Evolutionary conservation across 2,113 vertebrate genomes (phyloP).

Genomic region (Oryzias melastigma): DNA sequence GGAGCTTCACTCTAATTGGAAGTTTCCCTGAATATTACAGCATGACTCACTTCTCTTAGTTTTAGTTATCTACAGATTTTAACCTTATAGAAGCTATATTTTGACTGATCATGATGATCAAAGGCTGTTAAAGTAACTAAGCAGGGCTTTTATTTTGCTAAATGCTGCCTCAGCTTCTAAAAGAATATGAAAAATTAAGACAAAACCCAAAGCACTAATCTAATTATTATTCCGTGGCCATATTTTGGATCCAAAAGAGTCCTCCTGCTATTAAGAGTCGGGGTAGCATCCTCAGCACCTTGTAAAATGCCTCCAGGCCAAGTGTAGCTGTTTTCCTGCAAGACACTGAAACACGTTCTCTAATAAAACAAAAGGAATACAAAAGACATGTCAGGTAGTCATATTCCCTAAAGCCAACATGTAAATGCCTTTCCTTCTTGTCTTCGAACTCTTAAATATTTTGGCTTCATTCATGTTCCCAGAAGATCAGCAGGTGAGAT

Average conservation of each 20-base stretch:
- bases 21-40: background rate
- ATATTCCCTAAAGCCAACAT: constrained; percentile 5
- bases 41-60: background rate
- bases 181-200: constrained; percentile 78
- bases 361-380: constrained; percentile 37
- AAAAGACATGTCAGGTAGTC: constrained; percentile 13
- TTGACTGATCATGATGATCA: background rate
- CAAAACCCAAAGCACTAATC: constrained; percentile 66
- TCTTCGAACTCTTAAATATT: background rate
- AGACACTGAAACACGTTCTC: constrained; percentile 82
- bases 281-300: constrained; percentile 65
- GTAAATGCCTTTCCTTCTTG: constrained; percentile 19
- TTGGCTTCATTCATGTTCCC: background rate
- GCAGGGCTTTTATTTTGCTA: constrained; percentile 55
- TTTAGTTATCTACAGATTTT: background rate
- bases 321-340: constrained; percentile 79
- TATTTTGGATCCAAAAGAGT: background rate
- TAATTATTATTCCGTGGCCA: background rate
- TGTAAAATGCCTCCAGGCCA: constrained; percentile 82
- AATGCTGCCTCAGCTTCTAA: constrained; percentile 75
- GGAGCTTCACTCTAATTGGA: background rate
- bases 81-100: background rate
- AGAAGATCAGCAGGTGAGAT: background rate
- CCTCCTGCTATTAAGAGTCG: background rate
- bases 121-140: background rate